Percentiles rank a stretch among this genome's conserved stretches.
These are phyloP conservation scores for Threskiornis aethiopicus DNA, from an alignment of 2,797 vertebrate species.

Conservation along the genomic window DNA sequence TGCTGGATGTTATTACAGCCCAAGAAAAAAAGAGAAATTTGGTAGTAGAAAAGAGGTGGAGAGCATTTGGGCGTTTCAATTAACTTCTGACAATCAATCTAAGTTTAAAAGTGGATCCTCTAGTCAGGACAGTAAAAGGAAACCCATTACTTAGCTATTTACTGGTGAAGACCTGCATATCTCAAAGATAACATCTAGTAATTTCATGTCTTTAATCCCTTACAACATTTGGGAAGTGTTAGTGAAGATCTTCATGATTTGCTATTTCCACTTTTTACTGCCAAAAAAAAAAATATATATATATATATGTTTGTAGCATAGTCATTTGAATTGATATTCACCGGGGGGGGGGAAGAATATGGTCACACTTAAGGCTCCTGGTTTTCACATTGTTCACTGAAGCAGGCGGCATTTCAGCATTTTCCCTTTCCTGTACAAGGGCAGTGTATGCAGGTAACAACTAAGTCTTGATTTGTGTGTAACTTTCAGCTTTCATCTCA, in stretches of 20 bases:
- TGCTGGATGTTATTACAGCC: not conserved
- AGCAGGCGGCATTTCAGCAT: not conserved
- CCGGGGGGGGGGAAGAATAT: not conserved
- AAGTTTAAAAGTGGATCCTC: not conserved
- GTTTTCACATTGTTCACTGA: not conserved
- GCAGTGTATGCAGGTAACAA: not conserved
- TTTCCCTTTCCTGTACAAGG: not conserved
- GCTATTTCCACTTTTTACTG: not conserved
- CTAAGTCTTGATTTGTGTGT: not conserved
- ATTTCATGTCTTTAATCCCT: not conserved
- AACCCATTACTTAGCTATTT: not conserved
- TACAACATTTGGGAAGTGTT: not conserved
- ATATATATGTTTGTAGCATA: not conserved
- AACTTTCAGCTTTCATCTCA: not conserved
- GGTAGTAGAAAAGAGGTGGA: not conserved
- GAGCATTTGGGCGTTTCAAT: not conserved
- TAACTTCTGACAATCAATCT: not conserved
- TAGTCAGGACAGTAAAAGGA: not conserved
- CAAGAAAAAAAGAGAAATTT: not conserved
- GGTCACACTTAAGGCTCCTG: rapidly evolving
- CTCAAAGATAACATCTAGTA: not conserved
- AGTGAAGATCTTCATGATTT: not conserved
- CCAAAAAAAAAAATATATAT: not conserved
- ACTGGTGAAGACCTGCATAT: not conserved
- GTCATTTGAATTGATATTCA: not conserved